Conservation (phyloP, 2,113 vertebrate species). For the Kobus ellipsiprymnus region DNA sequence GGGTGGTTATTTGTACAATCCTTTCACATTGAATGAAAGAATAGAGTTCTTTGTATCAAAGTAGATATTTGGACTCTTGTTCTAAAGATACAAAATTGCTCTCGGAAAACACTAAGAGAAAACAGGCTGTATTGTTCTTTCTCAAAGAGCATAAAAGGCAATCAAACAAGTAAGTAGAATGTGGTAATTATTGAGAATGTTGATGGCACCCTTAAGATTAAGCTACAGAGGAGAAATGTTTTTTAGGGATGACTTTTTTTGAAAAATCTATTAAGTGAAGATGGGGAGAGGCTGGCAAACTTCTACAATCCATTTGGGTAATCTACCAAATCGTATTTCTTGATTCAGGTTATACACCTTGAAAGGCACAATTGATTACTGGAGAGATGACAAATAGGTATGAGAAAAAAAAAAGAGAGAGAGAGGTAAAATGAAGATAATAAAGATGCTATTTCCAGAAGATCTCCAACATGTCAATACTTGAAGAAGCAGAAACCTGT, state of each 20-base stretch:
- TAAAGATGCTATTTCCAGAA: background rate
- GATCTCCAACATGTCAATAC: background rate
- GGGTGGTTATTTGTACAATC: constrained; percentile 45
- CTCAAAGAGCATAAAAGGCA: constrained; percentile 54
- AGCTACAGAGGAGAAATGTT: constrained; percentile 23
- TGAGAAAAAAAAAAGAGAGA: background rate
- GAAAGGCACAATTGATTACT: background rate
- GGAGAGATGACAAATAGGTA: background rate
- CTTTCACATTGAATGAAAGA: background rate
- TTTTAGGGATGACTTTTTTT: constrained; percentile 14
- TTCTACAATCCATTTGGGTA: background rate
- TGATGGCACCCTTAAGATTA: constrained; percentile 54
- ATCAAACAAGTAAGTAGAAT: constrained; percentile 60
- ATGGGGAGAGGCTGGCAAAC: background rate
- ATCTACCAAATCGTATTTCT: constrained; percentile 24
- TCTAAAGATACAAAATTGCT: constrained; percentile 57
- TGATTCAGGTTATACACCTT: background rate
- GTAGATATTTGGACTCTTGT: constrained; percentile 47
- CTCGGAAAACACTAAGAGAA: constrained; percentile 54
- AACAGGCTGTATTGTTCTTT: constrained; percentile 54
- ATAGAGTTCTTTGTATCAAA: constrained; percentile 61
- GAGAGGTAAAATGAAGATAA: background rate
- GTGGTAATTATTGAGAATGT: constrained; percentile 63
- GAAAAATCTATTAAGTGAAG: background rate
- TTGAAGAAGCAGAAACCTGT: background rate